Percentiles rank a stretch among this genome's conserved stretches.
Evolutionary conservation across 53 echinoderm and acorn worm species (phyloP).

Genomic region (Glandiceps talaboti): DNA sequence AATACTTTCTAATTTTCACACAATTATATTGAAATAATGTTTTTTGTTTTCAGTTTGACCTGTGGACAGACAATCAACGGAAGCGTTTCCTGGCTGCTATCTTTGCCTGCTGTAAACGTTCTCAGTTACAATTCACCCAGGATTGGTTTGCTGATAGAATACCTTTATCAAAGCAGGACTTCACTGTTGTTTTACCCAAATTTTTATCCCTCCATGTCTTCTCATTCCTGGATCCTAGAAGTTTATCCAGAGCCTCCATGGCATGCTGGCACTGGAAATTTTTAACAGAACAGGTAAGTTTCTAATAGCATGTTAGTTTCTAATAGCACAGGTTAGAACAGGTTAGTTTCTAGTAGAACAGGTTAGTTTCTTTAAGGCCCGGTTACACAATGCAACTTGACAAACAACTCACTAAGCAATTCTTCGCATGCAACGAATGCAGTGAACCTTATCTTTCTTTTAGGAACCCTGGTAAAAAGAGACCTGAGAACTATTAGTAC

Average conservation of each 20-base stretch:
- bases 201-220: slow-evolving; percentile 78
- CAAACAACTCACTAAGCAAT: too few relatives aligned
- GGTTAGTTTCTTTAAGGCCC: too few relatives aligned
- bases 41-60: slow-evolving; percentile 55
- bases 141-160: slow-evolving; percentile 64
- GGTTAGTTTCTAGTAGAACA: too few relatives aligned
- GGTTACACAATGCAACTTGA: too few relatives aligned
- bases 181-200: slow-evolving; percentile 67
- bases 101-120: slow-evolving; percentile 49
- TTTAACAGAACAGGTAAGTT: slow-evolving; percentile 69
- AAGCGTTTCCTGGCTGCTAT: slow-evolving; percentile 84
- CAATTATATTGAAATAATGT: not conserved
- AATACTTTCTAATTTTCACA: too few relatives aligned
- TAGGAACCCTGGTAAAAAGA: too few relatives aligned
- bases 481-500: too few relatives aligned
- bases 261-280: slow-evolving; percentile 99
- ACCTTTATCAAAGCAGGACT: slow-evolving; percentile 65
- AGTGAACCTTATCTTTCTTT: too few relatives aligned
- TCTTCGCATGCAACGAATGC: too few relatives aligned
- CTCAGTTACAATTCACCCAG: slow-evolving; percentile 66
- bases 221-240: slow-evolving; percentile 88
- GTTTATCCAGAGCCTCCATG: slow-evolving; percentile 69
- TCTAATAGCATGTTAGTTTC: too few relatives aligned
- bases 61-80: slow-evolving; percentile 89
- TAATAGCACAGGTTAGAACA: too few relatives aligned